Evolutionary conservation across 1,140 invertebrate genomes (phyloP), one percentile per base, ranked within the genome.

Genomic region (Camponotus vicinus): DNA sequence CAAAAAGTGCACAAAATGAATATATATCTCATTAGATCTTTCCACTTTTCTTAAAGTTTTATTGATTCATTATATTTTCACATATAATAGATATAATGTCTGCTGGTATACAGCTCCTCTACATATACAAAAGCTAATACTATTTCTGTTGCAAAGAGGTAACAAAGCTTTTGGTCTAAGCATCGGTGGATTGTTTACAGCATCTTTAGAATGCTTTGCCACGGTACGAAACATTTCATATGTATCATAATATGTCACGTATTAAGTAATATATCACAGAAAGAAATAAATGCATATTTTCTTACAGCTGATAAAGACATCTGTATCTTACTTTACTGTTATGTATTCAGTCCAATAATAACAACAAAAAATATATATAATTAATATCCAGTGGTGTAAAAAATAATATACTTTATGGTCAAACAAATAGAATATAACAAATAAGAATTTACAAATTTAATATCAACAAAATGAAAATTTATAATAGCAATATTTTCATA

Each of bases 331-430:
- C 5, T 83, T 61, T 73, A 37, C 37, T 8, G 3, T 82, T 71
- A 82, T 82, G 52, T 61, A 45, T 82, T 71, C 79, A 40, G 9
- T 45, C 2, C 34, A 4, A 40, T 52, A 9, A 79, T 67, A 37
- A 55, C 0, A 34, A 6, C n/a, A 37, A 1, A 4, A 6, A 34
- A 55, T 18, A 52, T 73, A 13, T 71, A 27, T 4, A 71, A 61
- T 61, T 57, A 0, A 21, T 27, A 27, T 27, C 27, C 27, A 27
- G 27, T 27, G 27, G 0, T 27, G 27, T 27, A 27, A 27, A 27
- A 27, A 27, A 27, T 27, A 27, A 55, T n/a, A 55, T 18, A 55
- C 52, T 8, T 55, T n/a, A 55, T 55, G 18, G 5, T 45, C 42
- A 55, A 55, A 55, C 5, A 55, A 55, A 55, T 40, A 40, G 55